Conservation (phyloP, 2,888 invertebrate species). For the Laothoe populi region DNA sequence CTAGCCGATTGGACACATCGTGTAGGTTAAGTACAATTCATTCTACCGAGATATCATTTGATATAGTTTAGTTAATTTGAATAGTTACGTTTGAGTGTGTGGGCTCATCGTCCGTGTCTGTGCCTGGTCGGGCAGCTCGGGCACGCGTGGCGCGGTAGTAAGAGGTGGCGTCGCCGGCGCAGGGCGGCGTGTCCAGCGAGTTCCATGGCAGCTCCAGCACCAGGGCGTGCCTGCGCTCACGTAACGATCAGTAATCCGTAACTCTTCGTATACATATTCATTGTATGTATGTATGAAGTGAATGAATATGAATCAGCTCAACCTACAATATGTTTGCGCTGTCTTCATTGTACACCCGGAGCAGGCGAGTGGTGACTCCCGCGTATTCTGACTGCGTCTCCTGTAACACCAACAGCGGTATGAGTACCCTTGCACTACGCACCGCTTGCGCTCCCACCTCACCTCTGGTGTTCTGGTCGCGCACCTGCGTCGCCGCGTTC, state of each 20-base stretch:
- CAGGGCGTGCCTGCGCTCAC: slow-evolving; percentile 44
- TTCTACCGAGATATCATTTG: no score
- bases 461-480: background rate
- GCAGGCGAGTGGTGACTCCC: slow-evolving; percentile 61
- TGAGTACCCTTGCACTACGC: background rate
- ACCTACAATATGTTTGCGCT: slow-evolving; percentile 63
- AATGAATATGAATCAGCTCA: background rate
- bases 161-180: background rate
- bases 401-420: slow-evolving; percentile 41
- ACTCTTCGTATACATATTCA: no score
- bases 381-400: slow-evolving; percentile 65
- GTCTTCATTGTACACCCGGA: slow-evolving; percentile 67
- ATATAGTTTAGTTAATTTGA: background rate
- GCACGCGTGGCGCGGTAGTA: slow-evolving; percentile 12
- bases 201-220: slow-evolving; percentile 42
- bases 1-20: no score
- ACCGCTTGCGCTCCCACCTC: no score
- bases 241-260: background rate
- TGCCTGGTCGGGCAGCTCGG: background rate
- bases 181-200: background rate
- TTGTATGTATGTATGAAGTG: no score
- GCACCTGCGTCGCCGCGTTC: slow-evolving; percentile 65
- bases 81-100: background rate
- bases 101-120: background rate
- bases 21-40: no score